These are phyloP conservation scores for Auanema sp. DNA, from an alignment of 2,888 invertebrate species.

Conservation along the genomic window DNA sequence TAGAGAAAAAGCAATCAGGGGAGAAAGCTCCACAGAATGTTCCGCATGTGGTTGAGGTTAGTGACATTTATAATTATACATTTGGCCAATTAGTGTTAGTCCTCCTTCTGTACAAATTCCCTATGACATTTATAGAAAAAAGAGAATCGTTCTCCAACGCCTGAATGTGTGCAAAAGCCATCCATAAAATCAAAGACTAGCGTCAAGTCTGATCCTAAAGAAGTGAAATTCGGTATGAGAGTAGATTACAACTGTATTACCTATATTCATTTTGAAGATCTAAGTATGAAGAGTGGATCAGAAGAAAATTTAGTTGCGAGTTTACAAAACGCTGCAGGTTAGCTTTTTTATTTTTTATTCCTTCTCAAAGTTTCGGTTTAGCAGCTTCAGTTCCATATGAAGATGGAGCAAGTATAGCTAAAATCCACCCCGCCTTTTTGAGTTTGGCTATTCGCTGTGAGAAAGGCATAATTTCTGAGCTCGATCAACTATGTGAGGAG, in stretches of 20 bases:
- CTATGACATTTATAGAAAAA: no score
- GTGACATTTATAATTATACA: no score
- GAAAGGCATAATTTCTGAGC: constrained; percentile 29
- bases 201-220: neutral
- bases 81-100: no score
- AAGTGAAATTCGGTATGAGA: constrained; percentile 9
- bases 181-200: no score
- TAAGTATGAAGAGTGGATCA: constrained; percentile 7
- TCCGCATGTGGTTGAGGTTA: no score
- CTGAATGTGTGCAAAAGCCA: no score
- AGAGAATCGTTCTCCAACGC: no score
- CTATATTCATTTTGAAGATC: constrained; percentile 5
- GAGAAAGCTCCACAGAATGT: no score
- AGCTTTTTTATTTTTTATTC: no score
- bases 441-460: constrained; percentile 40
- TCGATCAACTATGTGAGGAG: constrained; percentile 47
- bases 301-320: constrained; percentile 8
- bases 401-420: constrained; percentile 18
- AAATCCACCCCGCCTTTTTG: constrained; percentile 46
- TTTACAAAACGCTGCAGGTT: neutral
- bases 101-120: no score
- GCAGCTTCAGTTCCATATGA: constrained; percentile 14
- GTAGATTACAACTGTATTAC: no score
- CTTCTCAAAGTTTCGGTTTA: neutral
- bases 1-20: neutral